phyloP scores from a whole-genome alignment of 2,888 invertebrate species.

The Antheraea assamensis region DNA sequence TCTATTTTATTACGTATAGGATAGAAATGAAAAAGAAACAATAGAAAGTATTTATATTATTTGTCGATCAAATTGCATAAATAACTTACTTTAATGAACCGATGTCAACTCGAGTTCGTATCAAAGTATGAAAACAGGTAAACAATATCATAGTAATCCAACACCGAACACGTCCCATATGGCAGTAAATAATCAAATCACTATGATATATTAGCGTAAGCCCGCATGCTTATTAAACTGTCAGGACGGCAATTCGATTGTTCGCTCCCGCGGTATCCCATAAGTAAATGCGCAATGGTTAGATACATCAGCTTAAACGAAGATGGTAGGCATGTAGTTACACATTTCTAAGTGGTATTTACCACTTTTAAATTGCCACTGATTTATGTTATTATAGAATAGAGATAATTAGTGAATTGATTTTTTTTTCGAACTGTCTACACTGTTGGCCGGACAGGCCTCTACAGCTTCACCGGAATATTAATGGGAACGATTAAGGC shows the following conservation, averaged over 20 bases:
- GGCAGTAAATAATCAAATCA: constrained; percentile 73
- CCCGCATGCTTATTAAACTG: constrained; percentile 69
- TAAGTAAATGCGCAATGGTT: constrained; percentile 19
- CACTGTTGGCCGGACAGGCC: too few species aligned
- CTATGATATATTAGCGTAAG: constrained; percentile 71
- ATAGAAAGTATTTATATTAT: neutral
- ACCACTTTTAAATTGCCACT: neutral
- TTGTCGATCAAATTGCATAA: neutral
- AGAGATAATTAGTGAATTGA: neutral
- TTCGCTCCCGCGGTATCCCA: constrained; percentile 15
- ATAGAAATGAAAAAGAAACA: neutral
- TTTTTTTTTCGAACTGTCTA: too few species aligned
- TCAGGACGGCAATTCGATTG: constrained; percentile 60
- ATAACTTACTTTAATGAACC: neutral
- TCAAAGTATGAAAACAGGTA: constrained; percentile 10
- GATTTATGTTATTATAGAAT: neutral
- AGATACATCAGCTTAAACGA: neutral
- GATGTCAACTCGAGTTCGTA: neutral
- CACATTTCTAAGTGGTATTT: neutral
- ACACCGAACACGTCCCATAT: constrained; percentile 44
- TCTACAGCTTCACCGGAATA: too few species aligned
- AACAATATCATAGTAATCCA: constrained; percentile 41
- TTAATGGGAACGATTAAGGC: too few species aligned
- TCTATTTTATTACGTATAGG: too few species aligned
- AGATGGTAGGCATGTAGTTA: neutral